Percentiles rank a stretch among this genome's conserved stretches.
phyloP scores from a whole-genome alignment of 2,888 invertebrate genomes.

The Cerastis rubricosa region DNA sequence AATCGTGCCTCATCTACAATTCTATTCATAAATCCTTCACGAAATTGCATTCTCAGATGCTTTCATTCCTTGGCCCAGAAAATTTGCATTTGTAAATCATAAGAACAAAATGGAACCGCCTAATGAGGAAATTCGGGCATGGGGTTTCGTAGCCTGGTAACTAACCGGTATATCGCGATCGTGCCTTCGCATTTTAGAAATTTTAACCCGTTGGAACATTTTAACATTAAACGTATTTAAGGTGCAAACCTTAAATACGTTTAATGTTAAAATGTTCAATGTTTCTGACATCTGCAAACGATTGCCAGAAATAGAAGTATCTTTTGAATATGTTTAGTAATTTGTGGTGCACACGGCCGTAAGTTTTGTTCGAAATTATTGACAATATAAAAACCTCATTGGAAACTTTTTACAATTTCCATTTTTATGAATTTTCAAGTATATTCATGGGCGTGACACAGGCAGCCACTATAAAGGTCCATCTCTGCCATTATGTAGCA shows the following conservation, averaged over 20 bases:
- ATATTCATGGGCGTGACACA: neutral
- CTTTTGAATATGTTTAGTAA: neutral
- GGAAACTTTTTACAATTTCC: neutral
- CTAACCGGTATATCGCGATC: neutral
- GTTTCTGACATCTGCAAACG: neutral
- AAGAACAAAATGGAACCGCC: slow-evolving; percentile 56
- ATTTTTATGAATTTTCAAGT: slow-evolving; percentile 12
- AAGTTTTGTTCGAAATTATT: too few relatives aligned
- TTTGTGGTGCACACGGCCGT: neutral
- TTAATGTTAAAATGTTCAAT: neutral
- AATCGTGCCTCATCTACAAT: slow-evolving; percentile 60
- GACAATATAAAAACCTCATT: too few relatives aligned
- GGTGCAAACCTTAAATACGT: too few relatives aligned
- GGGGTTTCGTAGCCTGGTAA: neutral
- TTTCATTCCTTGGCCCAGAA: slow-evolving; percentile 54
- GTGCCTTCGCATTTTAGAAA: neutral
- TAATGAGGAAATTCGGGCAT: slow-evolving; percentile 45
- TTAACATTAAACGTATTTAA: too few relatives aligned
- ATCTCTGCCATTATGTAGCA: slow-evolving; percentile 9
- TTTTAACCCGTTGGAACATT: too few relatives aligned
- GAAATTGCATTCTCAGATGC: slow-evolving; percentile 59
- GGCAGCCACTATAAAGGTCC: slow-evolving; percentile 1
- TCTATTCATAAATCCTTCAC: slow-evolving; percentile 53
- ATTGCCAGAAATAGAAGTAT: neutral
- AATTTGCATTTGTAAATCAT: slow-evolving; percentile 58